phyloP scores from a whole-genome alignment of 2,797 vertebrate genomes.

The Peromyscus attwateri region DNA sequence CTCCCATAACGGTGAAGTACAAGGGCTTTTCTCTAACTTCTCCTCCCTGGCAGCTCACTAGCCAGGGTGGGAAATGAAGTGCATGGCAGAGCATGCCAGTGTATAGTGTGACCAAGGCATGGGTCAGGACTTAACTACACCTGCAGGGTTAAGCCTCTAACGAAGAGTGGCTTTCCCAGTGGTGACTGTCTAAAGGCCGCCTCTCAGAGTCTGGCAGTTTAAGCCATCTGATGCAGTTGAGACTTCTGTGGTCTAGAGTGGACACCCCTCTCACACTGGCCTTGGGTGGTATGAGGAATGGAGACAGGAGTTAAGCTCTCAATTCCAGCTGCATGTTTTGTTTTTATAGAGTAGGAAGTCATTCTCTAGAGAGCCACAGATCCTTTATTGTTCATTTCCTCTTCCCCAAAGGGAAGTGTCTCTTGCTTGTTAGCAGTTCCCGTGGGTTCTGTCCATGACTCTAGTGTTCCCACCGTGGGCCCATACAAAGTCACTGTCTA shows the following conservation, averaged over 20 bases:
- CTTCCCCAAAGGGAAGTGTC: conserved; percentile 35
- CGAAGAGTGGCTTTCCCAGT: not conserved
- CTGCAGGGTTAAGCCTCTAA: not conserved
- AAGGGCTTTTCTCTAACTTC: not conserved
- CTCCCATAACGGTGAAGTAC: not conserved
- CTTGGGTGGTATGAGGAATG: not conserved
- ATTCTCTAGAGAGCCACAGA: conserved; percentile 61
- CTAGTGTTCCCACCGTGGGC: not conserved
- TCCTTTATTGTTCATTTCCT: conserved; percentile 66
- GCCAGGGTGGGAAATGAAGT: not conserved
- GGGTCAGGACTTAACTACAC: not conserved
- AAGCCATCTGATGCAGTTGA: not conserved
- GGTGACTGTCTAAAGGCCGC: not conserved
- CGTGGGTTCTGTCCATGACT: not conserved
- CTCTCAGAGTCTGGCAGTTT: not conserved
- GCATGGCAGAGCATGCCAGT: not conserved
- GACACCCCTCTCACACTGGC: not conserved
- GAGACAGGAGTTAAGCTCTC: not conserved
- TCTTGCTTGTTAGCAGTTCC: not conserved
- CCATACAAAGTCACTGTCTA: conserved; percentile 27
- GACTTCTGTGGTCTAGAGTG: too few relatives aligned
- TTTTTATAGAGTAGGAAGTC: conserved; percentile 55
- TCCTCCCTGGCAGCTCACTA: not conserved
- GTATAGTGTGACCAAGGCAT: not conserved
- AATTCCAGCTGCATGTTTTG: not conserved